Percentiles rank a stretch among this genome's conserved stretches.
Conservation (phyloP, 2,888 invertebrate species). For the Trachelus tabidus region DNA sequence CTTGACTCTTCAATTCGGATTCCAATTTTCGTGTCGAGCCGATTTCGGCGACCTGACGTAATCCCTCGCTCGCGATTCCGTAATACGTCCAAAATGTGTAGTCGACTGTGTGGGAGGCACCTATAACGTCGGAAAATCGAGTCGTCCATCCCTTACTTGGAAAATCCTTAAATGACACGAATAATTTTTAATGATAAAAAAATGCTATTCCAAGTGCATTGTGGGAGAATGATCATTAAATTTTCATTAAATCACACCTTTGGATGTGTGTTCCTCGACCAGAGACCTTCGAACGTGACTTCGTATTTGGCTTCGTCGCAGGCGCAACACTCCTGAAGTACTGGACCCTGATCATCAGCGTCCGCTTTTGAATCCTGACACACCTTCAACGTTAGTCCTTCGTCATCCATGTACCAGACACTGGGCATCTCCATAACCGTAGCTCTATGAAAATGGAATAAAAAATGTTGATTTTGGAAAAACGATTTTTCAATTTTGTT, state of each 20-base stretch:
- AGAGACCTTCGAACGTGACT: conserved; percentile 90
- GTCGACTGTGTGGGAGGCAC: conserved; percentile 90
- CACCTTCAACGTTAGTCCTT: conserved; percentile 80
- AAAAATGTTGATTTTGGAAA: neutral
- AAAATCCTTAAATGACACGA: conserved; percentile 72
- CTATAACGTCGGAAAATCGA: conserved; percentile 97
- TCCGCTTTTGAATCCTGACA: conserved; percentile 80
- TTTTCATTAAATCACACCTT: conserved; percentile 67
- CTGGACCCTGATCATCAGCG: conserved; percentile 68
- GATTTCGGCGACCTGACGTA: conserved; percentile 89
- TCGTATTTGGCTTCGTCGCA: conserved; percentile 97
- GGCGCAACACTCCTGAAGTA: conserved; percentile 81
- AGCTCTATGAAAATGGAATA: conserved; percentile 70
- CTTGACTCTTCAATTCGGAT: conserved; percentile 87
- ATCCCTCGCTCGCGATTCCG: conserved; percentile 86
- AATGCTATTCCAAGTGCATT: neutral
- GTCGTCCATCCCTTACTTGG: conserved; percentile 91
- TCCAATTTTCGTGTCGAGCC: conserved; percentile 91
- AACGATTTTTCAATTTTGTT: neutral
- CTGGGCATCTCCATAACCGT: conserved; percentile 85
- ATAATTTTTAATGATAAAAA: conserved; percentile 24
- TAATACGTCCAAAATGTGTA: conserved; percentile 94
- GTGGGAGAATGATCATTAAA: neutral
- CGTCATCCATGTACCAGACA: conserved; percentile 92
- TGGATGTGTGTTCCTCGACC: conserved; percentile 96